Evolutionary conservation across 1,140 invertebrate genomes (phyloP).

Genomic region (Tetragonula clypearis): DNA sequence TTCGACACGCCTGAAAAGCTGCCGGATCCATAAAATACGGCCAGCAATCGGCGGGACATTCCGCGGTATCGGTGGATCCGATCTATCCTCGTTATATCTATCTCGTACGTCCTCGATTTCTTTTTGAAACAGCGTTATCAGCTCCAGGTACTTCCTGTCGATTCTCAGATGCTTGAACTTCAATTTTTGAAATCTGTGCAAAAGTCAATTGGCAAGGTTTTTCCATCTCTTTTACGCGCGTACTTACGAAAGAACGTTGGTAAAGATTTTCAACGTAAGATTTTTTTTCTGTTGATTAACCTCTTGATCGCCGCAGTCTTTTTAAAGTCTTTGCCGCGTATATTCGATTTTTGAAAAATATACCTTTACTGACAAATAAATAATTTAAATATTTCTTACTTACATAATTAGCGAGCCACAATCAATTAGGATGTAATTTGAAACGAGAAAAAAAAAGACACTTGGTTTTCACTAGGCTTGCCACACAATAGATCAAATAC

Average conservation of each 20-base stretch:
- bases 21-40: constrained; percentile 87
- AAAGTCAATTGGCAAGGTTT: neutral
- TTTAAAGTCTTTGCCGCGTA: no score
- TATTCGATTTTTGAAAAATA: no score
- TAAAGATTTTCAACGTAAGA: neutral
- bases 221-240: neutral
- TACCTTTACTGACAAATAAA: no score
- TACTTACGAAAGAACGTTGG: neutral
- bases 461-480: no score
- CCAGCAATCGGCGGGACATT: constrained; percentile 87
- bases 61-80: constrained; percentile 84
- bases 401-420: no score
- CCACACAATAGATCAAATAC: no score
- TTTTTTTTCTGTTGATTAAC: neutral
- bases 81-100: constrained; percentile 87
- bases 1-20: constrained; percentile 85
- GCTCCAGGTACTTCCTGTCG: constrained; percentile 87
- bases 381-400: no score
- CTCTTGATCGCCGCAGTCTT: no score
- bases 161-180: constrained; percentile 86
- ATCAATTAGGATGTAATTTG: no score
- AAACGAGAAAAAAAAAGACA: no score
- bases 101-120: constrained; percentile 87
- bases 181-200: constrained; percentile 85
- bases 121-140: constrained; percentile 84